These are phyloP conservation scores for Dryococelus australis DNA, from an alignment of 2,888 invertebrate genomes.

Conservation along the genomic window DNA sequence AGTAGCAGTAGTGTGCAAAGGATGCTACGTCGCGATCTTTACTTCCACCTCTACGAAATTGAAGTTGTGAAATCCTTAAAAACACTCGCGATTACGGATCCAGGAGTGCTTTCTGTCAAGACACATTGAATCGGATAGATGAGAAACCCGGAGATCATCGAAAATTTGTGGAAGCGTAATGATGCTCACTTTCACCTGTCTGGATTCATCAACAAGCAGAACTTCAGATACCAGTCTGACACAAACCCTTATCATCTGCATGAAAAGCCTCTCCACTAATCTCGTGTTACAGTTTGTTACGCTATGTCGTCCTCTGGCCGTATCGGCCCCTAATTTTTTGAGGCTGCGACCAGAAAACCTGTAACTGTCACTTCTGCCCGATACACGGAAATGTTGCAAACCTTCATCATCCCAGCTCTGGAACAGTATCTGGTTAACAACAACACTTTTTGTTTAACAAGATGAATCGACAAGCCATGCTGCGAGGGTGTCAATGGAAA, in stretches of 20 bases:
- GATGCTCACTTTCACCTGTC: constrained; percentile 19
- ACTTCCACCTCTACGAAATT: too few species aligned
- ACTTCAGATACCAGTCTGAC: neutral
- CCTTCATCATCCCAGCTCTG: neutral
- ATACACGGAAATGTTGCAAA: neutral
- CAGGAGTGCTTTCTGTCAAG: too few species aligned
- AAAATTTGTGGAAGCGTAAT: neutral
- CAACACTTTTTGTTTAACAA: neutral
- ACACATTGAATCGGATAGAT: too few species aligned
- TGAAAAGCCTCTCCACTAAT: neutral
- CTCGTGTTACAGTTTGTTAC: neutral
- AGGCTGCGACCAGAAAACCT: neutral
- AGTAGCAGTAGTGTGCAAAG: too few species aligned
- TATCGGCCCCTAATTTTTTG: neutral
- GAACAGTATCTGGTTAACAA: neutral
- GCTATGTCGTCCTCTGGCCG: neutral
- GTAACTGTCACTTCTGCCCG: neutral
- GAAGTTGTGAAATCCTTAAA: too few species aligned
- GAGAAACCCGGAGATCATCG: too few species aligned
- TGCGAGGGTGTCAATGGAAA: neutral
- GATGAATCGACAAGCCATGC: neutral
- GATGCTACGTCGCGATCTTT: too few species aligned
- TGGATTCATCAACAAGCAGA: constrained; percentile 19
- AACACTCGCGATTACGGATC: too few species aligned
- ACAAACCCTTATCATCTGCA: neutral